Percentiles rank a stretch among this genome's conserved stretches.
Evolutionary conservation across 2,888 invertebrate genomes (phyloP).

Genomic region (Drosophila pseudotalamancana): DNA sequence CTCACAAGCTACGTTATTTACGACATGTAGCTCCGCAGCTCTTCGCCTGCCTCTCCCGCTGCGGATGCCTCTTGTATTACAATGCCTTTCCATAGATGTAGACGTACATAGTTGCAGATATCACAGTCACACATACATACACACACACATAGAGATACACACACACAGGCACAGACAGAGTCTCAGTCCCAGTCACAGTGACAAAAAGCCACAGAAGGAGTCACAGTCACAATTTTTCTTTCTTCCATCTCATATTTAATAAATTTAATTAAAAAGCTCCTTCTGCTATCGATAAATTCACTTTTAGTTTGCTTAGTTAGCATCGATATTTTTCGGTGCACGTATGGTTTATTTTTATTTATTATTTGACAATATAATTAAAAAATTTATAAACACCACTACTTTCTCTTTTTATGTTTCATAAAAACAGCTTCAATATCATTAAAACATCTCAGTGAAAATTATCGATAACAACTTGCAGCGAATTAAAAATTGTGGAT

Average conservation of each 20-base stretch:
- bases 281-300: too few relatives aligned
- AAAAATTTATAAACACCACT: too few relatives aligned
- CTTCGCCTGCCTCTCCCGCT: slow-evolving; percentile 11
- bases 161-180: not conserved
- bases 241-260: too few relatives aligned
- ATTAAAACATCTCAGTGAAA: too few relatives aligned
- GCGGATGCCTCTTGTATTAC: slow-evolving; percentile 13
- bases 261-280: too few relatives aligned
- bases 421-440: too few relatives aligned
- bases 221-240: not conserved
- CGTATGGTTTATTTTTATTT: too few relatives aligned
- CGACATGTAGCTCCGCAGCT: slow-evolving; percentile 50
- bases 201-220: too few relatives aligned
- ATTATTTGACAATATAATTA: too few relatives aligned
- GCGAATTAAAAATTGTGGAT: not conserved
- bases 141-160: not conserved
- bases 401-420: too few relatives aligned
- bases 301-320: too few relatives aligned
- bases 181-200: not conserved
- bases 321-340: too few relatives aligned
- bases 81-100: slow-evolving; percentile 8
- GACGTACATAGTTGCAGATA: not conserved
- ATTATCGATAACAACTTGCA: not conserved
- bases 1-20: slow-evolving; percentile 64
- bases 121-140: not conserved